Evolutionary conservation across 2,113 vertebrate genomes (phyloP), one percentile per base, ranked within the genome.

Genomic region (Helogale parvula): DNA sequence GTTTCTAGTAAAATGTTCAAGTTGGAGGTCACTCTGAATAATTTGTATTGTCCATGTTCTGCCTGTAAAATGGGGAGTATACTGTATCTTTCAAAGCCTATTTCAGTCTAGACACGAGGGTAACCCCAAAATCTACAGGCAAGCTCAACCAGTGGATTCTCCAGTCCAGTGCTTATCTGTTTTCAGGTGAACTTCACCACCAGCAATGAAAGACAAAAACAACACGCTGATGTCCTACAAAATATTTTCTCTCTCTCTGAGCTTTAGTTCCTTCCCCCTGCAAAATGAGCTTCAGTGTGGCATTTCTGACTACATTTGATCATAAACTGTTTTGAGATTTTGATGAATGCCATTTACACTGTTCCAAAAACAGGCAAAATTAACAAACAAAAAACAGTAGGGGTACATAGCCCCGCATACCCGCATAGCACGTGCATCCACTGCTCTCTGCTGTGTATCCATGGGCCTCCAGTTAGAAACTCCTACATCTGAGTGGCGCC

Each of bases 1-100:
- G 63, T 82, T 95, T 94, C 72, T 65, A 80, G 85, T 74, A 71
- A 95, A 96, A 81, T 74, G 38, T 88, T 94, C 74, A 69, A 88
- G 52, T 74, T 50, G 68, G 23, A 50, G 79, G 38, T 76, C 82
- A 66, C 38, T 71, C 71, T 52, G 54, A 93, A 68, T 72, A 38
- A 45, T 87, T 77, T 76, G 63, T 23, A 72, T 5, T 87, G 47
- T 81, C 86, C 72, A 31, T 66, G 12, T 76, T 85, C 15, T 60
- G n/a, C 31, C 60, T 92, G 9, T 35, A 68, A 83, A 89, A 41
- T 25, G 33, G 33, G 13, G 84, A 81, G 0, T 4, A 35, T 50
- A 47, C 47, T 31, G 16, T 0, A 14, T 17, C 41, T 77, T 31
- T 52, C 23, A 87, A 77, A 77, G 65, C 4, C 29, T 76, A 14